phyloP scores from a whole-genome alignment of 2,113 vertebrate species.

The Psilopogon haemacephalus region DNA sequence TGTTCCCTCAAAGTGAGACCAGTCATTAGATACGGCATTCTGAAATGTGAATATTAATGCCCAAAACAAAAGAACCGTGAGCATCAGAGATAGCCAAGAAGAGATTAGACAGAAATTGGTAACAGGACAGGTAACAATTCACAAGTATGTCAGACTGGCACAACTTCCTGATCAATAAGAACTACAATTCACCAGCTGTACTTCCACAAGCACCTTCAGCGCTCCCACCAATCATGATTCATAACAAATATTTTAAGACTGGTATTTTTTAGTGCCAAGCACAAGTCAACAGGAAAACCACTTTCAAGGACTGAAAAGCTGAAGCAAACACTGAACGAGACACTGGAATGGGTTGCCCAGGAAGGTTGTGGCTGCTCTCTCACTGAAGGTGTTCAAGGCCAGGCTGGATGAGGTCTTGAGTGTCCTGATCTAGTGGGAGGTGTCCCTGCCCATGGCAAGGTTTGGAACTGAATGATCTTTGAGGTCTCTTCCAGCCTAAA shows the following conservation, averaged over 20 bases:
- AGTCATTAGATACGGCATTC: not conserved
- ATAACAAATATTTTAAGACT: not conserved
- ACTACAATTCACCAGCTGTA: not conserved
- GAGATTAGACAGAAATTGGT: not conserved
- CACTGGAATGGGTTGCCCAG: too few species aligned
- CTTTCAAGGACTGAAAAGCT: not conserved
- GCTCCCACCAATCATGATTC: not conserved
- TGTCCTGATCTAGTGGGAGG: too few species aligned
- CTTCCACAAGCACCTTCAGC: not conserved
- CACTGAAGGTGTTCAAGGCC: too few species aligned
- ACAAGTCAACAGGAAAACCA: not conserved
- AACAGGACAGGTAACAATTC: not conserved
- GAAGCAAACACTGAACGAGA: too few species aligned
- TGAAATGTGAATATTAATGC: not conserved
- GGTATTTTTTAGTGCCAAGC: not conserved
- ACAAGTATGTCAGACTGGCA: not conserved
- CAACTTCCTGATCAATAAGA: not conserved
- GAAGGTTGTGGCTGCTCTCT: too few species aligned
- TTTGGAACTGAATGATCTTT: too few species aligned
- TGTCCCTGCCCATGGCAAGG: too few species aligned
- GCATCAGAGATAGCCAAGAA: not conserved
- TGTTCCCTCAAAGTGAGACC: not conserved
- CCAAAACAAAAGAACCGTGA: conserved; percentile 4
- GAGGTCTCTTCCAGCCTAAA: too few species aligned
- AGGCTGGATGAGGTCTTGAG: too few species aligned